Evolutionary conservation across 2,888 invertebrate genomes (phyloP).

Genomic region (Cylloceria caligata): DNA sequence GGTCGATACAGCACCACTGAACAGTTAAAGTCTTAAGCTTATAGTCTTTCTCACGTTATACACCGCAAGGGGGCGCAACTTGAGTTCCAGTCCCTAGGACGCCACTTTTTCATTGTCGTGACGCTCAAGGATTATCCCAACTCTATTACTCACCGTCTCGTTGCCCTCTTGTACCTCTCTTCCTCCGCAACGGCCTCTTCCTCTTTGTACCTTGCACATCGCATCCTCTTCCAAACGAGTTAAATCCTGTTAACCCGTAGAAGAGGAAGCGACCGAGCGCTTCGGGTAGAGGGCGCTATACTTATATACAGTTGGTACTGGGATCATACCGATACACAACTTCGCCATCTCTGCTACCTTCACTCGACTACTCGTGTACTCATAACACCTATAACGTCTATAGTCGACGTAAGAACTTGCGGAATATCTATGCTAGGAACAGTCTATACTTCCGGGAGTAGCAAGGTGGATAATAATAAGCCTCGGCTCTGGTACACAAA

Average conservation of each 20-base stretch:
- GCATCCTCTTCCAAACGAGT: conserved; percentile 35
- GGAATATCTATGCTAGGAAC: conserved; percentile 8
- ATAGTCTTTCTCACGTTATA: not conserved
- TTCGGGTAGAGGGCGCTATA: conserved; percentile 14
- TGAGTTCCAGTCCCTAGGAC: not conserved
- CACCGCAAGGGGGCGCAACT: not conserved
- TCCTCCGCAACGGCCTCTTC: not conserved
- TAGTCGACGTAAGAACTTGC: conserved; percentile 3
- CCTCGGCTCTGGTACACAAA: conserved; percentile 38
- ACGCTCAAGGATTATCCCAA: conserved; percentile 53
- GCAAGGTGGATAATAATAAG: conserved; percentile 34
- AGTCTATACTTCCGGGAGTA: conserved; percentile 28
- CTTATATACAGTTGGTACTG: not conserved
- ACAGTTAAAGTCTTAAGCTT: conserved; percentile 2
- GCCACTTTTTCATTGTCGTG: conserved; percentile 37
- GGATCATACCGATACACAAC: conserved; percentile 27
- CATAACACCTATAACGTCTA: not conserved
- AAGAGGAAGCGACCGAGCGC: conserved; percentile 33
- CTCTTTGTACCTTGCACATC: conserved; percentile 33
- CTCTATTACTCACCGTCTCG: conserved; percentile 59
- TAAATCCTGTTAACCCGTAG: conserved; percentile 59
- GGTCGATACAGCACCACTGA: not conserved
- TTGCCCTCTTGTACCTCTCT: conserved; percentile 13
- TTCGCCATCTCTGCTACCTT: conserved; percentile 1
- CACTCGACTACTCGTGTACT: not conserved